Evolutionary conservation across 2,888 invertebrate genomes (phyloP).

Genomic region (Xestia ashworthii): DNA sequence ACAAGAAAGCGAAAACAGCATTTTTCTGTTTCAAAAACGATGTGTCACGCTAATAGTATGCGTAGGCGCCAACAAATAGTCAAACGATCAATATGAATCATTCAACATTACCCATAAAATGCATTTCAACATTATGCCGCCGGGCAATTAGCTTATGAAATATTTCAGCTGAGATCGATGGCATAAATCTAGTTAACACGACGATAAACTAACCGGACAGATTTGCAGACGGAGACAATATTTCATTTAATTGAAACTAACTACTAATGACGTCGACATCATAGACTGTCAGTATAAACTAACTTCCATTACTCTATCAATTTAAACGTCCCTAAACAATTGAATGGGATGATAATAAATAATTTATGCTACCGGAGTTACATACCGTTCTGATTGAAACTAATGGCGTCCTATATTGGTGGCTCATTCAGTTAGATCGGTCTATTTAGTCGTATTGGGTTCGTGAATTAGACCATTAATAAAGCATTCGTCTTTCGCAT

Average conservation of each 20-base stretch:
- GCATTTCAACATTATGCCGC: constrained; percentile 14
- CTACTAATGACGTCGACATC: constrained; percentile 48
- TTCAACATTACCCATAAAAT: background rate
- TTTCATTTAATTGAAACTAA: constrained; percentile 40
- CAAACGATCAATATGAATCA: constrained; percentile 23
- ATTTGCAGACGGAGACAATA: constrained; percentile 39
- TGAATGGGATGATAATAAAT: constrained; percentile 71
- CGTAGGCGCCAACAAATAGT: constrained; percentile 10
- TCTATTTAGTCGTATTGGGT: constrained; percentile 57
- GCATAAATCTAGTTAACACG: constrained; percentile 37
- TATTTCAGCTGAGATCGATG: constrained; percentile 30
- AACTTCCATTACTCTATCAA: constrained; percentile 65
- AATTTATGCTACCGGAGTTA: constrained; percentile 74
- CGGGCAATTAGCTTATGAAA: constrained; percentile 39
- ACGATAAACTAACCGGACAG: constrained; percentile 19
- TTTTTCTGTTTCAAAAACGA: constrained; percentile 8
- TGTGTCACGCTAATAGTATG: constrained; percentile 9
- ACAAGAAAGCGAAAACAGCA: constrained; percentile 4
- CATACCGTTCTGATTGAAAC: constrained; percentile 75
- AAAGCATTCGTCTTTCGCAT: constrained; percentile 52
- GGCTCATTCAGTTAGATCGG: constrained; percentile 59
- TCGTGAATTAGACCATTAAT: constrained; percentile 56
- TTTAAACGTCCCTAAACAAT: constrained; percentile 74
- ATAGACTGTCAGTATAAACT: constrained; percentile 51
- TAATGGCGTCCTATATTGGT: constrained; percentile 70